These are phyloP conservation scores for Aphelenchoides fujianensis DNA, from an alignment of 1,140 invertebrate genomes.

Conservation along the genomic window DNA sequence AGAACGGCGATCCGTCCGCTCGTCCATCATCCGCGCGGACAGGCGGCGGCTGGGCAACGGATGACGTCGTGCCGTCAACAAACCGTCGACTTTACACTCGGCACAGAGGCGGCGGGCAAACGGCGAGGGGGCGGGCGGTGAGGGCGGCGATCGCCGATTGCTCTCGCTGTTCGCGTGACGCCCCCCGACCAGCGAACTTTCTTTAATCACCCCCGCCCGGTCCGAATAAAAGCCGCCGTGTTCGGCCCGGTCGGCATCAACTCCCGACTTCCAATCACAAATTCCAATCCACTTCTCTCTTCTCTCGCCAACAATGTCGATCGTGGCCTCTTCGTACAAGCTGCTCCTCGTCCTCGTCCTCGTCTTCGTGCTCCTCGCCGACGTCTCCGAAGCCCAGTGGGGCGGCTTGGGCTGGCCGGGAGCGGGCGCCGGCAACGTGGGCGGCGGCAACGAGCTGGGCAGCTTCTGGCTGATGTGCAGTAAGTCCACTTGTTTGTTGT, in stretches of 20 bases:
- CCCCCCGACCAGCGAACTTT: neutral
- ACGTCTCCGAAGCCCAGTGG: neutral
- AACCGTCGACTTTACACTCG: neutral
- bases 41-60: neutral
- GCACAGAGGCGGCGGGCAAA: too few relatives aligned
- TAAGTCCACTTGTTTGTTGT: too few relatives aligned
- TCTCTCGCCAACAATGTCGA: neutral
- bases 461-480: constrained; percentile 15
- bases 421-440: neutral
- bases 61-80: too few relatives aligned
- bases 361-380: neutral
- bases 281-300: neutral
- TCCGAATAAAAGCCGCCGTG: neutral
- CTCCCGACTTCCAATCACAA: neutral
- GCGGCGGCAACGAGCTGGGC: neutral
- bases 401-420: constrained; percentile 1
- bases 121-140: neutral
- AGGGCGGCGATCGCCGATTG: neutral
- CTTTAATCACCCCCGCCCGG: too few relatives aligned
- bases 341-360: neutral
- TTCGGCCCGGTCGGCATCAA: neutral
- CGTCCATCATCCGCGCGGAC: neutral
- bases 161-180: too few relatives aligned
- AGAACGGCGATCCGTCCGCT: neutral
- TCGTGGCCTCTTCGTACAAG: neutral